Base-by-base conservation (phyloP, 37 sponge, comb jelly and placozoan genomes). In the Halisarca cf. caerulea region DNA sequence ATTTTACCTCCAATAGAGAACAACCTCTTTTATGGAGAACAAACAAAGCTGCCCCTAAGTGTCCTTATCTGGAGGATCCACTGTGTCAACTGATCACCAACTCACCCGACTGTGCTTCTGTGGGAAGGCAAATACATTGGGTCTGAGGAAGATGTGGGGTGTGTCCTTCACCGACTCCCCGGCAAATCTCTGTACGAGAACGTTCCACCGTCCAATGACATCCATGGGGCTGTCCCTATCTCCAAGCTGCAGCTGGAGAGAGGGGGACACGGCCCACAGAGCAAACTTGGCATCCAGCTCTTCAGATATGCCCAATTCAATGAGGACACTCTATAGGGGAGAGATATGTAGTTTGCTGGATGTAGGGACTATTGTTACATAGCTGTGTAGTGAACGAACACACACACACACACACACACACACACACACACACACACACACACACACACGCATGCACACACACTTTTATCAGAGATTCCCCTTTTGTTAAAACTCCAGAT, bases 201-300 rank as follows among this genome's bases (percentile, higher is more conserved):
- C 40, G 18, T 41, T 27, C 92, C 92, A 92, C 23, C 79, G 25
- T 3, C 62, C 66, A 47, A 88, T 79, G 33, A 92, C 42, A 42
- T 88, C 82, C 62, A 88, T 64, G 0, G 92, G 89, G 58, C 88
- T 88, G 78, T 92, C 92, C 6, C 59, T 85, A 68, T 92, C 89
- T 15, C 92, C 92, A 1, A 92, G 71, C 53, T 88, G 92, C 2
- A 92, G 25, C 75, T 88, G 89, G 88, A 92, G 70, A 62, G 80
- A 81, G 36, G 53, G 42, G 27, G 92, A 92, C 6, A 53, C 43
- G 0, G 87, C 58, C 92, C 92, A 92, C 39, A 92, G 83, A 33
- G 89, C 86, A 51, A 92, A 82, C 15, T 85, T 20, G 2, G 30
- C 30, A 21, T 88, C 77, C 37, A 58, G 78, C 51, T 88, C n/a